Evolutionary conservation across 2,888 invertebrate species (phyloP).

Genomic region (Eumerus sabulonum): DNA sequence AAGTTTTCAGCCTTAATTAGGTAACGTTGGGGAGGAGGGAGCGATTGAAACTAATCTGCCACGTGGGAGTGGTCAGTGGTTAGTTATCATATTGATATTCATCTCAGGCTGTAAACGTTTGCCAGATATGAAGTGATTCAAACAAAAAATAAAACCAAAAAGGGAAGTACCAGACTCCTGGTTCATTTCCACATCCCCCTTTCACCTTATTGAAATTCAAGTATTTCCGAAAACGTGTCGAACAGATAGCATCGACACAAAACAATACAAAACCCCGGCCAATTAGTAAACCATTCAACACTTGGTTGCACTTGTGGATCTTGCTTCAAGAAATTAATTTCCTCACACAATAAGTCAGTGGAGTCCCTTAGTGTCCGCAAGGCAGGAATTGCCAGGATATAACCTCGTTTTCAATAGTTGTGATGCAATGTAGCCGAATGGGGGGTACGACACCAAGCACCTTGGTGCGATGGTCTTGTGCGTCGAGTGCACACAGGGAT

Average conservation of each 20-base stretch:
- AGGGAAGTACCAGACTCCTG: not conserved
- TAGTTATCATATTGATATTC: not conserved
- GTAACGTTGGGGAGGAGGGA: slow-evolving; percentile 12
- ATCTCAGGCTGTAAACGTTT: too few species aligned
- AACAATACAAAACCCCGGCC: slow-evolving; percentile 29
- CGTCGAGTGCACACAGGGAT: too few species aligned
- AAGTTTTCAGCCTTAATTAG: slow-evolving; percentile 33
- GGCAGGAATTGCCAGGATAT: slow-evolving; percentile 24
- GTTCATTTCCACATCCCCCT: slow-evolving; percentile 1
- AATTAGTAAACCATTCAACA: slow-evolving; percentile 43
- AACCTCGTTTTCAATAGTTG: slow-evolving; percentile 10
- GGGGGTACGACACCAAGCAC: too few species aligned
- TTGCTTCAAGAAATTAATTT: slow-evolving; percentile 22
- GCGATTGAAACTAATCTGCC: slow-evolving; percentile 6
- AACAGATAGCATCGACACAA: not conserved
- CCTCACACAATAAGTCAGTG: not conserved
- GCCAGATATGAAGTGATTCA: too few species aligned
- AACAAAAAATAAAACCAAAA: too few species aligned
- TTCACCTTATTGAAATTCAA: slow-evolving; percentile 7
- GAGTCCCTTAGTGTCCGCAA: not conserved
- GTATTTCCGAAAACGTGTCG: slow-evolving; percentile 17
- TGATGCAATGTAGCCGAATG: slow-evolving; percentile 6
- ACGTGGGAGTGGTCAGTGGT: too few species aligned
- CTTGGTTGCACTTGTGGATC: slow-evolving; percentile 4
- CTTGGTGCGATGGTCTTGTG: too few species aligned